phyloP scores from a whole-genome alignment of 1,140 invertebrate genomes.

The Ectropis grisescens region DNA sequence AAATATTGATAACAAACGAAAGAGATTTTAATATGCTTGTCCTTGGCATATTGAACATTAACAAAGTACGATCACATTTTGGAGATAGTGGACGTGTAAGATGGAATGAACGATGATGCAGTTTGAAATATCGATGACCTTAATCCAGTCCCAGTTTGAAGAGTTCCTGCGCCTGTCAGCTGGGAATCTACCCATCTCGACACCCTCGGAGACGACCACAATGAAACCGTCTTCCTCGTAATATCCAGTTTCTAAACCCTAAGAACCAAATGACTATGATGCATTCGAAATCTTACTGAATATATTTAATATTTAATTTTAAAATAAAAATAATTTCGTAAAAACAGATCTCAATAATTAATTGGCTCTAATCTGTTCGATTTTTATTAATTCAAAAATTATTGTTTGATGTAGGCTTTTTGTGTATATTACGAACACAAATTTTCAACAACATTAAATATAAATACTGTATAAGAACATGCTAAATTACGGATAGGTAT shows the following conservation, averaged over 20 bases:
- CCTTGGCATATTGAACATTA: no score
- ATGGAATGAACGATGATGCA: conserved; percentile 50
- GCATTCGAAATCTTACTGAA: conserved; percentile 20
- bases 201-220: conserved; percentile 71
- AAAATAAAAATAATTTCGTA: no score
- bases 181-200: conserved; percentile 73
- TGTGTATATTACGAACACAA: no score
- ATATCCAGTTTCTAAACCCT: conserved; percentile 66
- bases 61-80: background rate
- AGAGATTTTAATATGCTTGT: no score
- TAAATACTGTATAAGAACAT: no score
- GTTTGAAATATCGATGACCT: conserved; percentile 69
- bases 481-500: no score
- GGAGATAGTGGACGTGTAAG: conserved; percentile 25
- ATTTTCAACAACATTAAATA: no score
- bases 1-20: no score
- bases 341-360: conserved; percentile 1
- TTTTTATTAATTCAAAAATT: no score
- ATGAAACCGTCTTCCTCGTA: conserved; percentile 61
- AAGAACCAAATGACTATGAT: conserved; percentile 44
- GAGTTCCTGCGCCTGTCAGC: conserved; percentile 70
- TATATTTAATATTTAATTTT: conserved; percentile 5
- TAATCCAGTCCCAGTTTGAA: conserved; percentile 76
- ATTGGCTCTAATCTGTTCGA: no score
- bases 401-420: no score